These are phyloP conservation scores for Malurus elegans DNA, from an alignment of 2,113 vertebrate species.

Conservation along the genomic window DNA sequence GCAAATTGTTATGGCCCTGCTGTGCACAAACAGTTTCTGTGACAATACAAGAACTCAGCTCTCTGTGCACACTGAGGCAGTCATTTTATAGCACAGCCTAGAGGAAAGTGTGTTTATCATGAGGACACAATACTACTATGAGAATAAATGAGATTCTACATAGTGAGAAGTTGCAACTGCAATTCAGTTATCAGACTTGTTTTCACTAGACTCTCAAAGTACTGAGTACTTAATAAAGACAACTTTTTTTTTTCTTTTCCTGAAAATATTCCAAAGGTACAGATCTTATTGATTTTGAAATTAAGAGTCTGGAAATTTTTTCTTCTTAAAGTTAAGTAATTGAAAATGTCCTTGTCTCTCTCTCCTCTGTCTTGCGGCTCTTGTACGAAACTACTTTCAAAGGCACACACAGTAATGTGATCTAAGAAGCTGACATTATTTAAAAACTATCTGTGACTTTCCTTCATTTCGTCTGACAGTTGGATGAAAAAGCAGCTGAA, in stretches of 20 bases:
- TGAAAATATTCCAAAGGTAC: background rate
- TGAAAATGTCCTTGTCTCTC: background rate
- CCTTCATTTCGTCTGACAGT: slow-evolving; percentile 2
- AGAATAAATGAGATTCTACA: background rate
- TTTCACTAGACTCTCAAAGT: background rate
- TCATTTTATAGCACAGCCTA: background rate
- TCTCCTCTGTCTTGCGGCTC: background rate
- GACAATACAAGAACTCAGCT: background rate
- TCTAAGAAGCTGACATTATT: background rate
- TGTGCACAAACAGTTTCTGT: background rate
- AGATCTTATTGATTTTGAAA: background rate
- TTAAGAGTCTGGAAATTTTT: background rate
- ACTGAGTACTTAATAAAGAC: background rate
- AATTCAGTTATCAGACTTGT: background rate
- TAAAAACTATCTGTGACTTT: background rate
- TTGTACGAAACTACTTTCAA: background rate
- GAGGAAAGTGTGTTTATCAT: background rate
- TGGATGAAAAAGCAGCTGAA: slow-evolving; percentile 27
- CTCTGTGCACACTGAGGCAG: background rate
- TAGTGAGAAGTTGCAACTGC: background rate
- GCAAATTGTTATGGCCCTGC: background rate
- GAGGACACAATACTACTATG: background rate
- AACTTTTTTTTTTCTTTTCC: background rate
- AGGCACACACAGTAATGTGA: background rate
- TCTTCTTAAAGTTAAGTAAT: background rate